Conservation (phyloP, 2,797 vertebrate genomes). For the Monodelphis domestica region DNA sequence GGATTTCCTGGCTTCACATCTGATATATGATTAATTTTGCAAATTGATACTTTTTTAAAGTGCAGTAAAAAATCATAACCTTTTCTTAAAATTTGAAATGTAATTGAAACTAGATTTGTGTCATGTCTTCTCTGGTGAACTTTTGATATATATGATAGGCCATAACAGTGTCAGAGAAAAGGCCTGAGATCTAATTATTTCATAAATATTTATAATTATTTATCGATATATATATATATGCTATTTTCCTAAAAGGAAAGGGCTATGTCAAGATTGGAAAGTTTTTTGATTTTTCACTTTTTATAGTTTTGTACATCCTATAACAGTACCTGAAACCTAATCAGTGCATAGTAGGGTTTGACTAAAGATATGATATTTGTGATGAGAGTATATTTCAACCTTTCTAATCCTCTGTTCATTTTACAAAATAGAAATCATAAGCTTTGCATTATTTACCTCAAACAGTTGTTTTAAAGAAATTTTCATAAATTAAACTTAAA, state of each 20-base stretch:
- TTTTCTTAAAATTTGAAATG: not conserved
- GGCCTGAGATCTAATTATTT: not conserved
- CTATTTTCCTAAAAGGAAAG: not conserved
- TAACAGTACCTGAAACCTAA: not conserved
- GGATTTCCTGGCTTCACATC: not conserved
- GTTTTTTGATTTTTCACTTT: not conserved
- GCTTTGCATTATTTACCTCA: not conserved
- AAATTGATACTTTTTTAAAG: not conserved
- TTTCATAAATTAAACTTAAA: not conserved
- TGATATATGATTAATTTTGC: not conserved
- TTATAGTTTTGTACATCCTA: not conserved
- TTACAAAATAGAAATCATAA: not conserved
- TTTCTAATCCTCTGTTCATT: not conserved
- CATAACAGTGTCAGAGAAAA: not conserved
- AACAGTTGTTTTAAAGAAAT: not conserved
- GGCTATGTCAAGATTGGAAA: not conserved
- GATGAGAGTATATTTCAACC: not conserved
- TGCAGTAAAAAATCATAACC: not conserved
- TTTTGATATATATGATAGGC: not conserved
- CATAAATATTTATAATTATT: not conserved
- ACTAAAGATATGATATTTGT: not conserved
- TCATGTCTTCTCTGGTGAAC: not conserved
- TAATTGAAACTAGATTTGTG: not conserved
- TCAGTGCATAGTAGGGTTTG: not conserved
- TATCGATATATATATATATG: not conserved